phyloP scores from a whole-genome alignment of 53 echinoderm and acorn worm species.

The Henricia sp. region DNA sequence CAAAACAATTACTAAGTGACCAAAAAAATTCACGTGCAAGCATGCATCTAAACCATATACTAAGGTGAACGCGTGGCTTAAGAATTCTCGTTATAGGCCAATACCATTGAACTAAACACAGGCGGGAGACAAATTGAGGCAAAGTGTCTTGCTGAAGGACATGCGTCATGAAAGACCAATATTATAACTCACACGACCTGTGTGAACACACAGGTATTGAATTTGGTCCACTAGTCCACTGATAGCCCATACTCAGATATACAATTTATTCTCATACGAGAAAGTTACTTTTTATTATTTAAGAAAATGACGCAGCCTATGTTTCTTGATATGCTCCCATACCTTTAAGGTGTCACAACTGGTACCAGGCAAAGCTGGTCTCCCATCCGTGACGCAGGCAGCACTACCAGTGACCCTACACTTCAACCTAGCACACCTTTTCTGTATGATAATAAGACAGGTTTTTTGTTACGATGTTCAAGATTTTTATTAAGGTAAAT shows the following conservation, averaged over 20 bases:
- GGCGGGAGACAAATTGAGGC: too few relatives aligned
- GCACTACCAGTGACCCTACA: slow-evolving; percentile 18
- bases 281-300: neutral
- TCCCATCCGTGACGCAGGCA: slow-evolving; percentile 46
- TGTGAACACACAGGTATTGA: neutral
- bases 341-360: slow-evolving; percentile 51
- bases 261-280: neutral
- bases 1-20: too few relatives aligned
- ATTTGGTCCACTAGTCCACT: neutral
- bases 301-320: neutral
- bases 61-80: too few relatives aligned
- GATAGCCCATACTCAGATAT: neutral
- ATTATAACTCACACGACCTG: neutral
- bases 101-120: too few relatives aligned
- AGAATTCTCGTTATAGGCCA: too few relatives aligned
- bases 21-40: too few relatives aligned
- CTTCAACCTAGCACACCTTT: slow-evolving; percentile 57
- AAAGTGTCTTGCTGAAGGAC: too few relatives aligned
- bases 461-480: neutral
- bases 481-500: neutral
- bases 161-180: too few relatives aligned
- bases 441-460: slow-evolving; percentile 7
- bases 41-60: too few relatives aligned
- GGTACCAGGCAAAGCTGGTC: slow-evolving; percentile 80
- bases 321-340: neutral